Base-by-base conservation (phyloP, 2,888 invertebrate genomes). In the Phlogophora meticulosa region DNA sequence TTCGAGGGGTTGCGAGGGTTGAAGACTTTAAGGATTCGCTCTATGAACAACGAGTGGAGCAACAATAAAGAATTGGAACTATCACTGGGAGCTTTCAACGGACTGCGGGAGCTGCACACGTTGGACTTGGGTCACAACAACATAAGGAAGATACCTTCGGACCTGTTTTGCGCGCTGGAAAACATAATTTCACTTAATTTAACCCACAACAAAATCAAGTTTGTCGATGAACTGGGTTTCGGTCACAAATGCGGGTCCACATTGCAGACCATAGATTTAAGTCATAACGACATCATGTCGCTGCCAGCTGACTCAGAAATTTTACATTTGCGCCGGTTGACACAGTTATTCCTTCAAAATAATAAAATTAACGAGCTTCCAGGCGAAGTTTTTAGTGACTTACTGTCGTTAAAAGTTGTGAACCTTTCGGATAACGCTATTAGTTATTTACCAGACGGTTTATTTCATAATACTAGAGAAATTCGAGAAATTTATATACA, bases 391-490 rank as follows among this genome's bases (percentile, higher is more conserved):
- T 96, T 99, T 86, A 96, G 97, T 78, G 98, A 98, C 65, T 94
- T 99, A 72, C 96, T 97, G 34, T 97, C 97, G 52, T 94, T 99
- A 85, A 97, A 98, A 85, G 96, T 98, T 56, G 96, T 99, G 62
- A 98, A 99, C 92, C 94, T 98, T 75, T 98, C 98, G 61, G 97
- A 97, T 92, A 99, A 99, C 91, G 97, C 97, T 72, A 96, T 99
- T 85, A 97, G 97, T 86, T 96, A 97, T 63, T 94, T 99, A 88
- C 98, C 99, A 9, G 97, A 97, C 81, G 97, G 97, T 68, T 93
- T 98, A 76, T 98, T 99, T 92, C 96, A 97, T 78, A 97, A 97
- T 85, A 97, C 97, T 76, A 97, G 97, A 79, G 98, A 98, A 90
- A 96, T 98, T 78, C 97, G 97, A 53, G 98, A 98, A 93, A 97